Conservation (phyloP, 1,140 invertebrate genomes). For the Diorhabda carinulata region DNA sequence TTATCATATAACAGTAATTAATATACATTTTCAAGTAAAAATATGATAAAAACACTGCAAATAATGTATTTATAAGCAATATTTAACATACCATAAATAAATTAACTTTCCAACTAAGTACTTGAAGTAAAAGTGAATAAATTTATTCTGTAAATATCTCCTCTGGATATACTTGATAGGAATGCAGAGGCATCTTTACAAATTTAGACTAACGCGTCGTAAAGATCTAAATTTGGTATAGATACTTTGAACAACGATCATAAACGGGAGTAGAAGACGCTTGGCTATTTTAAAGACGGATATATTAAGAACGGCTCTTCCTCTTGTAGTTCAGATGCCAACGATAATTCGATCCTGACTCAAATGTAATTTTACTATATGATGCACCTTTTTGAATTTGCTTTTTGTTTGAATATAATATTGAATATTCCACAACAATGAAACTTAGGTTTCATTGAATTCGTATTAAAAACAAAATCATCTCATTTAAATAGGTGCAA, state of each 20-base stretch:
- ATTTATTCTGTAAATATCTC: not conserved
- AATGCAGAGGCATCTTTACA: slow-evolving; percentile 10
- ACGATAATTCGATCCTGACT: no score
- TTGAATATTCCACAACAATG: no score
- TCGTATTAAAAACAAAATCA: no score
- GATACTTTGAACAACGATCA: slow-evolving; percentile 26
- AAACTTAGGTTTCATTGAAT: no score
- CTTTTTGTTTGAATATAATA: no score
- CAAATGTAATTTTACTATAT: no score
- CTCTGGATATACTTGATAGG: not conserved
- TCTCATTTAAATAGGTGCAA: no score
- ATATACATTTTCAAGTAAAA: no score
- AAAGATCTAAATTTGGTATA: slow-evolving; percentile 30
- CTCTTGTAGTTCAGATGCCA: not conserved
- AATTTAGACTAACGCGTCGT: slow-evolving; percentile 21
- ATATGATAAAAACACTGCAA: no score
- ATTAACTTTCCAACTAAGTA: not conserved
- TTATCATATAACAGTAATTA: no score
- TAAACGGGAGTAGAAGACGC: slow-evolving; percentile 25
- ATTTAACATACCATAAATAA: not conserved
- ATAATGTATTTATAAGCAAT: not conserved
- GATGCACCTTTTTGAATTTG: no score
- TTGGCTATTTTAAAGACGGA: slow-evolving; percentile 27
- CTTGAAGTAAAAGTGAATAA: not conserved
- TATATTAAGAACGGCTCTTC: slow-evolving; percentile 21